Conservation (phyloP, 2,113 vertebrate genomes). For the Actenoides lindsayi region DNA sequence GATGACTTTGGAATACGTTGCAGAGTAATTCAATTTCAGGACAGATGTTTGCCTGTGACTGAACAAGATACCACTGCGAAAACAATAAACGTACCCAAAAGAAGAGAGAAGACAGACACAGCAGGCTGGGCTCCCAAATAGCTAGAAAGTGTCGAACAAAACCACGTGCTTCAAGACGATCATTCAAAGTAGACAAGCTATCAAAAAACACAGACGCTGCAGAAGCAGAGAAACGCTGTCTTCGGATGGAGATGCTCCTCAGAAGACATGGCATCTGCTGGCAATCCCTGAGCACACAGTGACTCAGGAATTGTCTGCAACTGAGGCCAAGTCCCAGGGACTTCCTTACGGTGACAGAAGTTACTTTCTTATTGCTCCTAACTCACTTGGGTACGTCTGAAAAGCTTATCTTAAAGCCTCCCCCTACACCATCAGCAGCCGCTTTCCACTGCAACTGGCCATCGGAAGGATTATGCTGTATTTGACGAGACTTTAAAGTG, state of each 20-base stretch:
- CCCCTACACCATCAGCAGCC: not conserved
- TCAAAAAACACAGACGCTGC: not conserved
- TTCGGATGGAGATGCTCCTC: not conserved
- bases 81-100: slow-evolving; percentile 4
- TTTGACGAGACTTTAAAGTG: not conserved
- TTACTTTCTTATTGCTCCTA: not conserved
- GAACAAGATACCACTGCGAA: not conserved
- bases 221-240: not conserved
- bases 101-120: slow-evolving; percentile 4
- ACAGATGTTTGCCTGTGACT: slow-evolving; percentile 67
- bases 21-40: slow-evolving; percentile 67
- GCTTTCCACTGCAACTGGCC: not conserved
- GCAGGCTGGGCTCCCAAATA: not conserved
- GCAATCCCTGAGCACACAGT: not conserved
- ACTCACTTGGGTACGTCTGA: not conserved
- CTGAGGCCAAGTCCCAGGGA: not conserved
- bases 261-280: not conserved
- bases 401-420: not conserved
- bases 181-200: not conserved
- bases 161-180: not conserved
- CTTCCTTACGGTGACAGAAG: accelerated
- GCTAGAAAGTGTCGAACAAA: not conserved
- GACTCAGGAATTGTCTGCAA: not conserved
- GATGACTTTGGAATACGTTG: slow-evolving; percentile 35
- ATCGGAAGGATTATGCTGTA: not conserved